Percentiles rank a stretch among this genome's conserved stretches.
phyloP scores from a whole-genome alignment of 1,140 invertebrate genomes.

The Anoplolepis gracilipes region DNA sequence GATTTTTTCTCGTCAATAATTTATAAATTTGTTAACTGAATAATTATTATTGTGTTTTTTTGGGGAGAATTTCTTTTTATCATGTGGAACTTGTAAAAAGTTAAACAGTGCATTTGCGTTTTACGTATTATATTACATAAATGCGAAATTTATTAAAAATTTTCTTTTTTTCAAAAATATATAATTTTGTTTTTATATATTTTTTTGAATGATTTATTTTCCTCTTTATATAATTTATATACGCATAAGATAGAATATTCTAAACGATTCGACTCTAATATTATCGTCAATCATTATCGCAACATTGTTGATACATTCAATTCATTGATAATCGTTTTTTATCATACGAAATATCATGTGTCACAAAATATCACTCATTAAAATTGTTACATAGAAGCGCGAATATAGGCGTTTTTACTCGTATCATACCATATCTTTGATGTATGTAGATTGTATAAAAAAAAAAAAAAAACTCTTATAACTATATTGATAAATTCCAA shows the following conservation, averaged over 20 bases:
- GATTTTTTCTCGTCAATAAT: background rate
- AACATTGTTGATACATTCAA: background rate
- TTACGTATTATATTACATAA: conserved; percentile 17
- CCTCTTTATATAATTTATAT: background rate
- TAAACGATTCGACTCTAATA: background rate
- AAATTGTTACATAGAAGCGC: background rate
- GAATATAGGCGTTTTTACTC: background rate
- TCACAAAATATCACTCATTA: conserved; percentile 2
- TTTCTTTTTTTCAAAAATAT: background rate
- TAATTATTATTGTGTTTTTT: background rate
- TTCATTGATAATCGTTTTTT: background rate
- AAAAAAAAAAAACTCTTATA: background rate
- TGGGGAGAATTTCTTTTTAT: background rate
- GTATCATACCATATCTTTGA: background rate
- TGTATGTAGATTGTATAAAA: background rate
- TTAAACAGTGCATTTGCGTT: background rate
- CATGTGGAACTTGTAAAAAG: background rate
- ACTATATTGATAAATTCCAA: background rate
- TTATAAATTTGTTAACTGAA: background rate
- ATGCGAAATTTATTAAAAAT: background rate
- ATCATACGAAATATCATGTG: conserved; percentile 5
- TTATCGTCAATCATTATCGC: background rate
- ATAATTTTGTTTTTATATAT: background rate
- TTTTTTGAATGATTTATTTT: conserved; percentile 1
- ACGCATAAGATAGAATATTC: background rate